These are phyloP conservation scores for Catagonus wagneri DNA, from an alignment of 2,113 vertebrate species.

Conservation along the genomic window DNA sequence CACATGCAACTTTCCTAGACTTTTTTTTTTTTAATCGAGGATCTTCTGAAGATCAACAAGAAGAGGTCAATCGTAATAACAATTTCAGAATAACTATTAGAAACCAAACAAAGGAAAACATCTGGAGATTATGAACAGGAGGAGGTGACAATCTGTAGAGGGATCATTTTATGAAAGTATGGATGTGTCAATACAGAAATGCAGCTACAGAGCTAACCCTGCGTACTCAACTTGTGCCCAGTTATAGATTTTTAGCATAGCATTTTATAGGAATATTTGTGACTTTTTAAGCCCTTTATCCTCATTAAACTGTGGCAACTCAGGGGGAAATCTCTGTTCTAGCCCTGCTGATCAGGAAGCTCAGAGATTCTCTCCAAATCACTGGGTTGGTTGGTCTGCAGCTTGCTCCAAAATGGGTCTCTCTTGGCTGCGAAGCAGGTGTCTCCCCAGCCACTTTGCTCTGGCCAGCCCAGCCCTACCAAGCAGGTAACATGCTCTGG, in stretches of 20 bases:
- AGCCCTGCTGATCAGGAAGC: background rate
- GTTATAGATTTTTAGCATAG: background rate
- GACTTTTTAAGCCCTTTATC: accelerated
- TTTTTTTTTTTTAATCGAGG: constrained; percentile 28
- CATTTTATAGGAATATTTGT: too few species aligned
- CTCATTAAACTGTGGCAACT: background rate
- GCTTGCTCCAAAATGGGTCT: background rate
- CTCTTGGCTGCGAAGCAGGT: background rate
- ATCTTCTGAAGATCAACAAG: constrained; percentile 56
- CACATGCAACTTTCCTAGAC: constrained; percentile 52
- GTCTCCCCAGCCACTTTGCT: background rate
- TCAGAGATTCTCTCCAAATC: too few species aligned
- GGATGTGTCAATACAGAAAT: background rate
- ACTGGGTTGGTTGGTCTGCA: accelerated
- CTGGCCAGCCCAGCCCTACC: background rate
- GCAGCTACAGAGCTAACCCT: background rate
- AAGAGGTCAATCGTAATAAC: constrained; percentile 15
- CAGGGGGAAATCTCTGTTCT: accelerated
- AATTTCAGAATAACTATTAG: constrained; percentile 48
- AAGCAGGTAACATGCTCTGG: too few species aligned
- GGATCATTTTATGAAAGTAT: background rate
- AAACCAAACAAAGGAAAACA: constrained; percentile 51
- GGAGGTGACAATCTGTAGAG: background rate
- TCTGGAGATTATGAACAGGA: background rate
- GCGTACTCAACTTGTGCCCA: background rate